phyloP scores from a whole-genome alignment of 2,888 invertebrate genomes.

The Nomada lathburiana region DNA sequence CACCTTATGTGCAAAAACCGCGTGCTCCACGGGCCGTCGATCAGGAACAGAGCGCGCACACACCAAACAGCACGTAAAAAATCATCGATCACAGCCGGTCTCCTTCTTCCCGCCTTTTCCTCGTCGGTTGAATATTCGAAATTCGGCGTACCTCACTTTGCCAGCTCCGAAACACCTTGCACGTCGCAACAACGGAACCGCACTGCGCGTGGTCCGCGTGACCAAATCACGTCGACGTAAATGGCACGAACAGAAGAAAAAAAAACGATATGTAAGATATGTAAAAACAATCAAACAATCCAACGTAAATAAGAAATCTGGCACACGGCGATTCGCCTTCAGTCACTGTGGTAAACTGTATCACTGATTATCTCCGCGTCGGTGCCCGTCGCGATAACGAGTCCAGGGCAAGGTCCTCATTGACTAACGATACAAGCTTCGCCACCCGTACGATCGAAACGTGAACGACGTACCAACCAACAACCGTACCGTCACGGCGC shows the following conservation, averaged over 20 bases:
- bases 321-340: constrained; percentile 39
- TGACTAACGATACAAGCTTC: constrained; percentile 51
- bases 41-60: constrained; percentile 67
- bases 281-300: background rate
- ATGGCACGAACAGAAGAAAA: constrained; percentile 5
- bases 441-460: constrained; percentile 34
- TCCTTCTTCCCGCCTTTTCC: constrained; percentile 53
- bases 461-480: constrained; percentile 52
- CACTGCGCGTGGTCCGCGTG: constrained; percentile 26
- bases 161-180: constrained; percentile 31
- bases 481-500: constrained; percentile 79
- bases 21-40: constrained; percentile 49
- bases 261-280: background rate
- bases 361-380: constrained; percentile 46
- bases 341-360: constrained; percentile 21
- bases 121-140: constrained; percentile 5
- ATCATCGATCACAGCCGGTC: constrained; percentile 67
- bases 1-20: constrained; percentile 60
- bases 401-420: constrained; percentile 52
- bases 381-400: constrained; percentile 22
- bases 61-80: constrained; percentile 69
- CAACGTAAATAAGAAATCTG: background rate
- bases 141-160: constrained; percentile 41
- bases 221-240: background rate
- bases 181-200: constrained; percentile 2